Evolutionary conservation across 2,888 invertebrate species (phyloP), one percentile per base, ranked within the genome.

Genomic region (Microctonus brassicae): DNA sequence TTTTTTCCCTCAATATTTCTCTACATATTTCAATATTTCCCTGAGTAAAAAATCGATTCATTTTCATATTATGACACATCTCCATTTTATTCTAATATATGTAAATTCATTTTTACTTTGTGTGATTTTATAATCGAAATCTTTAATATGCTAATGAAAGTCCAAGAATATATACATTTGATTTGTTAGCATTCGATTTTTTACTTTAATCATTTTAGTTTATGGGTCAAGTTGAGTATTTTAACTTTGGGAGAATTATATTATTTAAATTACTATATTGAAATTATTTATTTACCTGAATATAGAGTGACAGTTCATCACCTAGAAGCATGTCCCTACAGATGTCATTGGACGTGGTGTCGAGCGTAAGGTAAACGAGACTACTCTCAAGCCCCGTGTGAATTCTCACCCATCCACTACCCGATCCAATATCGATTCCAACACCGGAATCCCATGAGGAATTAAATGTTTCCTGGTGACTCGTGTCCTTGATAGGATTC

Each of bases 321-420:
- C 84, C 83, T 7, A 91, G 88, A 2, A 90, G 89, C 74, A 92
- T 86, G 75, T 89, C 88, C 68, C 88, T 82, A 80, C 88, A 87
- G 74, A 89, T 84, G 76, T 89, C 89, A 22, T 80, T 88, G 55
- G 91, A 90, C 73, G 90, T 90, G 13, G 90, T 91, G 58, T 90
- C 90, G 24, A 90, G 89, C 78, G 90, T 90, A 62, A 90, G 88
- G 70, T 90, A 90, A 75, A 92, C 89, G 80, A 91, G 90, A 76
- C 91, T 89, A 68, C 91, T 90, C 72, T 90, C 89, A 78, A 90
- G 89, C 71, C 91, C 91, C 74, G 90, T 91, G 81, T 91, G 91
- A 73, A 92, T 90, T 62, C 92, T 88, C 74, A 92, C 90, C 92
- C 92, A 92, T 71, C 92, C 91, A 76, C 89, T 89, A 55, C 85